phyloP scores from a whole-genome alignment of 1,140 invertebrate species.

The Saccostrea echinata region DNA sequence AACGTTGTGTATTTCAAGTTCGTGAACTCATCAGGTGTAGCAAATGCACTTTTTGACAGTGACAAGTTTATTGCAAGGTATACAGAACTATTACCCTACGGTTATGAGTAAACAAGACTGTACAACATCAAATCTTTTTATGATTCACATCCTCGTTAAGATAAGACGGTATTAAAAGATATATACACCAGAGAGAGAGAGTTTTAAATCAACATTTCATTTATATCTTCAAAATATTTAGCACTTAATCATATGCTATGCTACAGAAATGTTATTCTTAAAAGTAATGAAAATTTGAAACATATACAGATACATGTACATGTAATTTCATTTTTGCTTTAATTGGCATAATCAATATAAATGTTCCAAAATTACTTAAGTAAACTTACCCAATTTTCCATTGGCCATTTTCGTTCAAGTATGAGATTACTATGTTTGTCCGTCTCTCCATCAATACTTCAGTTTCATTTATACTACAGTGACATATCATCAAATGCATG shows the following conservation, averaged over 20 bases:
- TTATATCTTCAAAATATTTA: not conserved
- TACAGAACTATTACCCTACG: not conserved
- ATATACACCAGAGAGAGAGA: not conserved
- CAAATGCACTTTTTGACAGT: not conserved
- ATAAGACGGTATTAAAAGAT: not conserved
- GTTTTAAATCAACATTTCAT: not conserved
- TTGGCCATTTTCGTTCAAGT: not conserved
- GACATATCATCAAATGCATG: conserved; percentile 29
- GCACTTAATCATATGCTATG: not conserved
- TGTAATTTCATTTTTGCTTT: not conserved
- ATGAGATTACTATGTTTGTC: not conserved
- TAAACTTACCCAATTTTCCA: not conserved
- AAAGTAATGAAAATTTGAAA: not conserved
- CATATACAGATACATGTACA: not conserved
- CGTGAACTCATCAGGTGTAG: not conserved
- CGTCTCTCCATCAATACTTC: not conserved
- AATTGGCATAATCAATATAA: not conserved
- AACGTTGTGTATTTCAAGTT: no score
- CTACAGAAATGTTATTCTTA: not conserved
- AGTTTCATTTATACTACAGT: not conserved
- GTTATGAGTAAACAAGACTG: not conserved
- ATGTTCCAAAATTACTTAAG: not conserved
- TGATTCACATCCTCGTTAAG: not conserved
- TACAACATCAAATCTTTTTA: not conserved
- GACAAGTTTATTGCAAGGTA: not conserved